Percentiles rank a stretch among this genome's conserved stretches.
Evolutionary conservation across 1,140 invertebrate species (phyloP).

Genomic region (Drosophila obscura): DNA sequence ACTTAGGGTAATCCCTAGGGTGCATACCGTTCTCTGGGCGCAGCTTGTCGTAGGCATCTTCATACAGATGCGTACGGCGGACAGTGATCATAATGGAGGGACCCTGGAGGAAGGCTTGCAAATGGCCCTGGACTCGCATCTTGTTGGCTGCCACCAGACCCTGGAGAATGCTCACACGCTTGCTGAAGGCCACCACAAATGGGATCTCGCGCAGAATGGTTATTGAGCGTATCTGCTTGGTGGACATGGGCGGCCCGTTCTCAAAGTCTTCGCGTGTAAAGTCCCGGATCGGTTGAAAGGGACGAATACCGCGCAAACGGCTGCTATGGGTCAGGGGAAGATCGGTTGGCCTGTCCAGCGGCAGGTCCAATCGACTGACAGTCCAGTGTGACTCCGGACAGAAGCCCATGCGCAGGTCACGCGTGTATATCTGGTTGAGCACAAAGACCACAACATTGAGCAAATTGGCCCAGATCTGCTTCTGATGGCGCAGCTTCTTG

Average conservation of each 20-base stretch:
- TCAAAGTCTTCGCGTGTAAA: slow-evolving; percentile 88
- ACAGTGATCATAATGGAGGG: slow-evolving; percentile 92
- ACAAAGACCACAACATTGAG: slow-evolving; percentile 87
- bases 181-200: slow-evolving; percentile 95
- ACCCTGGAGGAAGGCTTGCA: slow-evolving; percentile 90
- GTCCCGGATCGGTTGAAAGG: slow-evolving; percentile 87
- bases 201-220: slow-evolving; percentile 96
- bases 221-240: slow-evolving; percentile 93
- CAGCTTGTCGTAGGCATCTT: slow-evolving; percentile 98
- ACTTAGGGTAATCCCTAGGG: background rate
- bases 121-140: slow-evolving; percentile 87
- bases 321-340: slow-evolving; percentile 86
- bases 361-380: slow-evolving; percentile 87
- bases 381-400: slow-evolving; percentile 92
- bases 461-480: slow-evolving; percentile 86
- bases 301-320: slow-evolving; percentile 85
- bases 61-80: slow-evolving; percentile 96
- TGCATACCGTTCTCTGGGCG: slow-evolving; percentile 92
- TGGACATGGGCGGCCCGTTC: slow-evolving; percentile 93
- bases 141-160: slow-evolving; percentile 86
- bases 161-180: slow-evolving; percentile 94
- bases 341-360: slow-evolving; percentile 87
- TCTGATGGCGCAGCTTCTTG: slow-evolving; percentile 82
- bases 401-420: slow-evolving; percentile 90
- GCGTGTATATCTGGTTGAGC: slow-evolving; percentile 91